These are phyloP conservation scores for Triplophysa siluroides DNA, from an alignment of 2,113 vertebrate species.

Conservation along the genomic window DNA sequence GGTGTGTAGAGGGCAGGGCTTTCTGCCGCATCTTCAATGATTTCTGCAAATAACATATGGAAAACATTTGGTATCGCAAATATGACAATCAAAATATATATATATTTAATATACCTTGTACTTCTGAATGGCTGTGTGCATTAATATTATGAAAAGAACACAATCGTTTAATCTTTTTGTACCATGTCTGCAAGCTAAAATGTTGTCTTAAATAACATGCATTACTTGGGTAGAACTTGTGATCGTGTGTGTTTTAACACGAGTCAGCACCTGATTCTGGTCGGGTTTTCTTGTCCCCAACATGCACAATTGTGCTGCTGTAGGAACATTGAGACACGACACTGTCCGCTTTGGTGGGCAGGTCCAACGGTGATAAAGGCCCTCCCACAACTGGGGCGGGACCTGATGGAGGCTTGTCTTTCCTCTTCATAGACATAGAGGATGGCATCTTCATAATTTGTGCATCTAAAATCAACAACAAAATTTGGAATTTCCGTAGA, in stretches of 20 bases:
- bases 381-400: conserved; percentile 73
- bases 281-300: conserved; percentile 92
- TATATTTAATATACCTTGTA: neutral
- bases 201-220: too few relatives aligned
- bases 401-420: conserved; percentile 61
- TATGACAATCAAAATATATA: neutral
- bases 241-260: neutral
- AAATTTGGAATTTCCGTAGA: too few relatives aligned
- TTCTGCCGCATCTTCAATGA: conserved; percentile 80
- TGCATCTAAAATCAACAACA: conserved; percentile 58
- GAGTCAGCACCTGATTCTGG: conserved; percentile 83
- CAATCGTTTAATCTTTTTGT: too few relatives aligned
- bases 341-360: conserved; percentile 89
- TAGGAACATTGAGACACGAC: conserved; percentile 96
- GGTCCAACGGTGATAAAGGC: conserved; percentile 76
- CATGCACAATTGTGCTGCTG: conserved; percentile 96
- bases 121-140: neutral
- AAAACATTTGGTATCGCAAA: neutral
- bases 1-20: conserved; percentile 61
- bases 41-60: conserved; percentile 72
- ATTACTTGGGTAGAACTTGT: neutral
- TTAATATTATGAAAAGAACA: too few relatives aligned
- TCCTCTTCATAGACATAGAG: conserved; percentile 59
- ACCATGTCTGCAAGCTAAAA: too few relatives aligned
- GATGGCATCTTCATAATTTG: conserved; percentile 63